A percentile compares a stretch with the other conserved stretches of the same genome.
phyloP scores from a whole-genome alignment of 2,797 vertebrate species.

The Babyrousa celebensis region DNA sequence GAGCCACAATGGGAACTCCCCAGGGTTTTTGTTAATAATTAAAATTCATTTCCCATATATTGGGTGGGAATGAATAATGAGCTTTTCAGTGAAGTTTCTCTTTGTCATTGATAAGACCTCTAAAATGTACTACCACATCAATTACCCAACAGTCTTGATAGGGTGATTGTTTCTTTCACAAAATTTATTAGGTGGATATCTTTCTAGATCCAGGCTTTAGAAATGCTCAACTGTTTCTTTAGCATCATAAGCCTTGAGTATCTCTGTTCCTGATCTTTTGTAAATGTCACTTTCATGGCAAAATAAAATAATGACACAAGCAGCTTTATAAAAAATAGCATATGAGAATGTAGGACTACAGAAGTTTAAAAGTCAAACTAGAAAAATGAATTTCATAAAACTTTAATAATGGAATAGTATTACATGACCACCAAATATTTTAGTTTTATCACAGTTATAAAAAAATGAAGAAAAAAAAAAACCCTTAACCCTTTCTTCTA shows the following conservation, averaged over 20 bases:
- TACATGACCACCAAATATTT: slow-evolving; percentile 46
- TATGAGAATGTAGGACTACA: background rate
- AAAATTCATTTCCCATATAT: background rate
- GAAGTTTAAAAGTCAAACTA: slow-evolving; percentile 41
- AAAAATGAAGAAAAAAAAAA: background rate
- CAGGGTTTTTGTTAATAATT: background rate
- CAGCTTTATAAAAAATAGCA: slow-evolving; percentile 37
- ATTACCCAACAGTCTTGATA: background rate
- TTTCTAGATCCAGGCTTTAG: slow-evolving; percentile 39
- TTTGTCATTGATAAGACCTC: background rate
- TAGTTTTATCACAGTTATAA: background rate
- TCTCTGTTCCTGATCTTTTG: slow-evolving; percentile 58
- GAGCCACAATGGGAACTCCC: no score
- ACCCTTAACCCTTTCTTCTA: background rate
- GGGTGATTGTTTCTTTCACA: background rate
- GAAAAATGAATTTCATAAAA: slow-evolving; percentile 29
- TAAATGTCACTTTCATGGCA: slow-evolving; percentile 52
- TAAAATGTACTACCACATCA: background rate
- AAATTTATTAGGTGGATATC: slow-evolving; percentile 20
- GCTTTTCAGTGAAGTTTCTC: slow-evolving; percentile 28
- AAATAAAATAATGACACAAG: slow-evolving; percentile 56
- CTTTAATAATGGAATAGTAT: background rate
- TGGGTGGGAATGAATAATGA: background rate
- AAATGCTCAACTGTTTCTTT: slow-evolving; percentile 47
- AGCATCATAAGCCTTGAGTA: background rate